phyloP scores from a whole-genome alignment of 2,113 vertebrate genomes.

The Heliornis fulica region DNA sequence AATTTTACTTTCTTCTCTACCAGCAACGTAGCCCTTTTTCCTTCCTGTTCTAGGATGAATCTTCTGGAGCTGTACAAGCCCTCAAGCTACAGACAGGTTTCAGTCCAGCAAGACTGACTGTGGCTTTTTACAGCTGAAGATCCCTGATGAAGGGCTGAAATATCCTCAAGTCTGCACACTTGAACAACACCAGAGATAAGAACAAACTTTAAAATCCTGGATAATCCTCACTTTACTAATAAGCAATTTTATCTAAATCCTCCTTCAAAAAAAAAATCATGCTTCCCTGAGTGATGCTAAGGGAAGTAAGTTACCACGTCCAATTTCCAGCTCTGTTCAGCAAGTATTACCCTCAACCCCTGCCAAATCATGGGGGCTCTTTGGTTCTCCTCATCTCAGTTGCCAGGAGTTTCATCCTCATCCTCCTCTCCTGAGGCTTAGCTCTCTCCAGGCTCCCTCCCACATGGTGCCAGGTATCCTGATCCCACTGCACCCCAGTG shows the following conservation, averaged over 20 bases:
- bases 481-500: neutral
- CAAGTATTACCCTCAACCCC: neutral
- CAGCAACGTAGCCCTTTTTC: neutral
- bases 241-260: conserved; percentile 76
- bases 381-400: neutral
- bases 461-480: neutral
- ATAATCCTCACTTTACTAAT: conserved; percentile 73
- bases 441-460: neutral
- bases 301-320: conserved; percentile 33
- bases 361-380: neutral
- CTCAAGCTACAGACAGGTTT: neutral
- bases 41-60: neutral
- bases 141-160: conserved; percentile 4
- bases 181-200: conserved; percentile 59
- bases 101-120: neutral
- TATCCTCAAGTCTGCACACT: conserved; percentile 42
- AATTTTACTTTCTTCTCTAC: neutral
- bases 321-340: conserved; percentile 38
- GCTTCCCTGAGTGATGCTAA: conserved; percentile 27
- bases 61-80: neutral
- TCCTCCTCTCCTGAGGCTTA: neutral
- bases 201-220: conserved; percentile 71
- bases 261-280: conserved; percentile 57
- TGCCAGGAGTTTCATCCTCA: neutral
- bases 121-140: conserved; percentile 10